Evolutionary conservation across 2,113 vertebrate species (phyloP).

Genomic region (Gobio gobio): DNA sequence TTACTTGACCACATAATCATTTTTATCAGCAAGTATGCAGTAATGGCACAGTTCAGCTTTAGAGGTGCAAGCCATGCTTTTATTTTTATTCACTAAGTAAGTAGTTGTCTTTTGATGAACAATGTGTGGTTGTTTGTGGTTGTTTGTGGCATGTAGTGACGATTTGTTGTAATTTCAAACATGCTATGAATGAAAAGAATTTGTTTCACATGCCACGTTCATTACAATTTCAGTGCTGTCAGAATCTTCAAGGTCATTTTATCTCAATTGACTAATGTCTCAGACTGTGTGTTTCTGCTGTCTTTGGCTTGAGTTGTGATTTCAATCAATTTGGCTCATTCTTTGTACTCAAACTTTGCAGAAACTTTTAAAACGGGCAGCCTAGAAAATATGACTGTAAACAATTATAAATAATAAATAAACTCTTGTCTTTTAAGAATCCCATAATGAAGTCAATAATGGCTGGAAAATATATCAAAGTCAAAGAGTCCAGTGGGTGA

Average conservation of each 20-base stretch:
- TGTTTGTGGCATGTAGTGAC: background rate
- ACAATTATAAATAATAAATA: slow-evolving; percentile 37
- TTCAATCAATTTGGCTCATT: slow-evolving; percentile 38
- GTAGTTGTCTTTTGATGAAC: background rate
- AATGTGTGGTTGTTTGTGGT: background rate
- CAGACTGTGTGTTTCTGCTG: background rate
- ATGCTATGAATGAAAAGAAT: background rate
- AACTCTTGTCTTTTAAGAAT: slow-evolving; percentile 14
- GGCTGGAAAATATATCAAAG: slow-evolving; percentile 47
- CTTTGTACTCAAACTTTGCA: background rate
- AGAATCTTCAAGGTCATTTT: slow-evolving; percentile 2
- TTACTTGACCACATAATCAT: too few species aligned
- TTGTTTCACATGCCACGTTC: background rate
- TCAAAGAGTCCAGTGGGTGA: slow-evolving; percentile 10
- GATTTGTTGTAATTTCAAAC: slow-evolving; percentile 12
- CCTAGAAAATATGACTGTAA: background rate
- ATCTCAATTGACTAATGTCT: background rate
- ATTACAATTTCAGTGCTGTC: slow-evolving; percentile 18
- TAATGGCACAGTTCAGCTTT: background rate
- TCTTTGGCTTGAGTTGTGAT: slow-evolving; percentile 32
- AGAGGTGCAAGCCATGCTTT: too few species aligned
- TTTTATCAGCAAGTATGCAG: background rate
- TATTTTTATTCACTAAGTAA: too few species aligned
- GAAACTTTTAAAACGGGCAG: background rate
- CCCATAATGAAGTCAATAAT: background rate